These are phyloP conservation scores for Dascillus cervinus DNA, from an alignment of 2,888 invertebrate species.

Conservation along the genomic window DNA sequence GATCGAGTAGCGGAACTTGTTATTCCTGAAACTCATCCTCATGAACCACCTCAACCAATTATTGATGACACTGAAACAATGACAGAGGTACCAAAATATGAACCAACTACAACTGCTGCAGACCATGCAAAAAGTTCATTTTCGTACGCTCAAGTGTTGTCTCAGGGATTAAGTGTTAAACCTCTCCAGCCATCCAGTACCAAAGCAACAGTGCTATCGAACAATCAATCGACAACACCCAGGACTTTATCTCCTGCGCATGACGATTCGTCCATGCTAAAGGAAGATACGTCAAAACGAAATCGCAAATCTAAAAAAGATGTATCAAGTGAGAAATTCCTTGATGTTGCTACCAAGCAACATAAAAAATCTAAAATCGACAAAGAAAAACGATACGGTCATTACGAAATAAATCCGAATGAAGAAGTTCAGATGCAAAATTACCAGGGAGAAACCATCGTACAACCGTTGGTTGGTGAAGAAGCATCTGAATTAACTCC, in stretches of 20 bases:
- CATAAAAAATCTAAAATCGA: conserved; percentile 27
- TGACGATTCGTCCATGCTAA: conserved; percentile 20
- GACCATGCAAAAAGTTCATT: conserved; percentile 27
- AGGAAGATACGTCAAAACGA: conserved; percentile 27
- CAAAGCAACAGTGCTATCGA: conserved; percentile 25
- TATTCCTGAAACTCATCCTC: background rate
- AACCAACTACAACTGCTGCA: background rate
- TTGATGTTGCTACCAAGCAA: conserved; percentile 27
- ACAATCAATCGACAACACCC: conserved; percentile 15
- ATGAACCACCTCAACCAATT: conserved; percentile 16
- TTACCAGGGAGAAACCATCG: conserved; percentile 36
- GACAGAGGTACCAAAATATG: conserved; percentile 20
- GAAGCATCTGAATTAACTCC: conserved; percentile 17
- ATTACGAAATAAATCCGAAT: conserved; percentile 22
- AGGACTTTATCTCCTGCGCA: conserved; percentile 29
- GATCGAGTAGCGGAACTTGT: background rate
- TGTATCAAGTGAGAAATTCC: conserved; percentile 19
- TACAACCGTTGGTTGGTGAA: conserved; percentile 26
- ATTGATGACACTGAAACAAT: conserved; percentile 24
- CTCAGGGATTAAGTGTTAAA: conserved; percentile 50
- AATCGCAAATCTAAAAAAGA: conserved; percentile 26
- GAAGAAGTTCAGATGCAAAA: conserved; percentile 23
- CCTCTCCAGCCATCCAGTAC: conserved; percentile 53
- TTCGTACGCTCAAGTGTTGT: conserved; percentile 65
- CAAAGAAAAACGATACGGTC: conserved; percentile 31